Base-by-base conservation (phyloP, 1,140 invertebrate species). In the Brachionus sp. region DNA sequence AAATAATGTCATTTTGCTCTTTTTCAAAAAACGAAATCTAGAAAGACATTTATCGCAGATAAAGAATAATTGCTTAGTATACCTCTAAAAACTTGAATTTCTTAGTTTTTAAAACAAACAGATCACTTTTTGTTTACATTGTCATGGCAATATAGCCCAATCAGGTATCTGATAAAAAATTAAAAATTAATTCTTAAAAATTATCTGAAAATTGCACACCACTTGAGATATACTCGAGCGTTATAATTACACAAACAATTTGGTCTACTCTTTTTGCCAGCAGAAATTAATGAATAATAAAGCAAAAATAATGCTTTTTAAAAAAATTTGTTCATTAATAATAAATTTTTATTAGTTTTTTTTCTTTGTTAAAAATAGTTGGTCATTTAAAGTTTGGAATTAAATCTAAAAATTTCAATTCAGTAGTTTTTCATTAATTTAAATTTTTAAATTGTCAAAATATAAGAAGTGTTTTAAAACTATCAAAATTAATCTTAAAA, bases 131-230 rank as follows among this genome's bases (percentile, higher is more conserved):
- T 37, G 66, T 70, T 37, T 70, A 37, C 37, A 70, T 70, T 70
- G 66, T 70, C 66, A 70, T 70, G 66, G 66, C 66, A 70, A 70
- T 70, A 70, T 35, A 39, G 16, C 37, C 66, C 29, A 66, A 66
- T 66, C 25, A 70, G 66, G 66, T 70, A 70, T 70, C 37, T 39
- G 16, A 70, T 19, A 39, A 37, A 37, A 70, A 70, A 37, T 39
- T 70, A n/a, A 39, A 39, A 37, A 39, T 16, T 70, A 16, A 19
- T 70, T 66, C 33, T 37, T 35, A 70, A 39, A 37, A 39, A 70
- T 70, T 70, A 70, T 70, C 66, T 70, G 16, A 70, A 70, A 70
- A 70, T 37, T 37, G 37, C 33, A 37, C 33, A 70, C 33, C 66
- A 70, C 66, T 70, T 70, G 37, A 70, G 35, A 37, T 39, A 70